Base-by-base conservation (phyloP, 2,797 vertebrate species). In the Nasua narica region DNA sequence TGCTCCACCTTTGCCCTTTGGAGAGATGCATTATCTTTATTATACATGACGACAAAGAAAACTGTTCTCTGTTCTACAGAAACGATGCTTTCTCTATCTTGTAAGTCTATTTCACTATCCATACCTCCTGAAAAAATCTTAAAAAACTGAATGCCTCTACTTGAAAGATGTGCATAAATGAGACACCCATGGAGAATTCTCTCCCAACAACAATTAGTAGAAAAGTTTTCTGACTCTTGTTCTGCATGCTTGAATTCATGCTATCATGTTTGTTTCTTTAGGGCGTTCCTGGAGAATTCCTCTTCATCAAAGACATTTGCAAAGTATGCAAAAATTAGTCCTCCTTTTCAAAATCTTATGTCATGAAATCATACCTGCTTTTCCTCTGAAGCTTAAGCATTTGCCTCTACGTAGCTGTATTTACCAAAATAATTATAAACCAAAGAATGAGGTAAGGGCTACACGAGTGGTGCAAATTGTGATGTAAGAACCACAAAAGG, bases 1-100 rank as follows among this genome's bases (percentile, higher is more conserved):
- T 79, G 27, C 23, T 60, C 62, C 27, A 19, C 21, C 70, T 96
- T 60, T 87, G 62, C 48, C 77, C 56, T 77, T 77, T 35, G 35
- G 14, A 92, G 32, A 62, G 16, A 87, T 35, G 56, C 48, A 87
- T 94, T 72, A 90, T 43, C 40, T 72, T 94, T 94, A 91, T 83
- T 69, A 48, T n/a, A 82, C 23, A 77, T 62, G 84, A 91, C 76
- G 90, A 81, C 3, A 78, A 87, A 72, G 48, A 78, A 92, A 87
- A 1, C 1, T 79, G n/a, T 56, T 52, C 40, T 52, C 74, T 77
- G 77, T 23, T 92, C 43, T 32, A 77, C 23, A 92, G 10, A 40
- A 48, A 90, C 86, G 21, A 85, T 2, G 2, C 16, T 40, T 32
- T 83, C 19, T 88, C 67, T 69, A 2, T 58, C 58, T 65, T 52